Conservation (phyloP, 2,113 vertebrate species). For the Oncorhynchus keta region DNA sequence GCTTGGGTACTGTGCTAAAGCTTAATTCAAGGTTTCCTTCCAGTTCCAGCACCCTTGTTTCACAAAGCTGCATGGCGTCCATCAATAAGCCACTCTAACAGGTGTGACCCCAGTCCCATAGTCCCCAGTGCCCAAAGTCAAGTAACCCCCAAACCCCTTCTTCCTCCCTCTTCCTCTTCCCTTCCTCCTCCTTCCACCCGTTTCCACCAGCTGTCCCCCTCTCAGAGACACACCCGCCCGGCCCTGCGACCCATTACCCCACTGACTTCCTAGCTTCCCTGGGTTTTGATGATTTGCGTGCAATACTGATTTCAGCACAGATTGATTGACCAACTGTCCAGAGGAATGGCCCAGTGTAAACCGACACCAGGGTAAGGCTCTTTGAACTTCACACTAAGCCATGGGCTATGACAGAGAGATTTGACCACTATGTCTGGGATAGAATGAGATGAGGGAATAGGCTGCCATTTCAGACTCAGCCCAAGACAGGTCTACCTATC, state of each 20-base stretch:
- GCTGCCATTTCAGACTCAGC: no score
- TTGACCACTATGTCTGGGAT: no score
- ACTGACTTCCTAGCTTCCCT: slow-evolving; percentile 51
- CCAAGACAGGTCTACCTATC: no score
- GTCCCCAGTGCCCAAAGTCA: slow-evolving; percentile 22
- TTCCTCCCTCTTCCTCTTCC: slow-evolving; percentile 4
- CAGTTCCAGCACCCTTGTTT: background rate
- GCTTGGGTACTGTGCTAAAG: background rate
- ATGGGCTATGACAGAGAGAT: slow-evolving; percentile 12
- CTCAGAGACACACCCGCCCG: background rate
- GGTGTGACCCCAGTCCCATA: slow-evolving; percentile 33
- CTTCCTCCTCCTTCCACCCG: background rate
- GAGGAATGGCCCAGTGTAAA: slow-evolving; percentile 22
- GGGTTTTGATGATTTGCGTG: slow-evolving; percentile 25
- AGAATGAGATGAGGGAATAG: background rate
- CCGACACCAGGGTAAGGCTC: slow-evolving; percentile 17
- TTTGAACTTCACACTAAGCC: slow-evolving; percentile 13
- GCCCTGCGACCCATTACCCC: slow-evolving; percentile 40
- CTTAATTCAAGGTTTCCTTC: background rate
- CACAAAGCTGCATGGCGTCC: slow-evolving; percentile 12
- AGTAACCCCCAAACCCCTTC: slow-evolving; percentile 5
- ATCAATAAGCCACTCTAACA: slow-evolving; percentile 35
- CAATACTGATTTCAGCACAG: slow-evolving; percentile 18
- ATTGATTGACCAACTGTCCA: background rate
- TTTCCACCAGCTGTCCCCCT: slow-evolving; percentile 50